Base-by-base conservation (phyloP, 1,140 invertebrate species). In the Drosophila nebulosa region DNA sequence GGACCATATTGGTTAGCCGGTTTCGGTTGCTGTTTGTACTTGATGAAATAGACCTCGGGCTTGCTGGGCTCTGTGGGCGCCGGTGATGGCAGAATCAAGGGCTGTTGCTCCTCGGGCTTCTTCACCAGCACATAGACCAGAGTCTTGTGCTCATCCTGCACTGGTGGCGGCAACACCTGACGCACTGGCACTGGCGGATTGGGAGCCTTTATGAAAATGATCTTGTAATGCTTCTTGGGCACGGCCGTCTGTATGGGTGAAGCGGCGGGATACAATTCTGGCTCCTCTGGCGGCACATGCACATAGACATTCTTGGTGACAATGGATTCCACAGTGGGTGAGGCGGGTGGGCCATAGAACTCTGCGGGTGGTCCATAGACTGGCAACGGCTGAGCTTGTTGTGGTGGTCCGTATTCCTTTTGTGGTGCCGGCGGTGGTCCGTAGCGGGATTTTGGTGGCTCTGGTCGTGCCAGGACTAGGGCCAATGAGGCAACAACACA, bases 201-300 rank as follows among this genome's bases (percentile, higher is more conserved):
- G 32, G 96, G 96, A 26, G 96, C 95, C 93, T 96, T 96, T 90
- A 97, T 96, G 94, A 96, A 96, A 88, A 97, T 96, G 81, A 97
- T 97, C 91, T 96, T 96, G 92, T 96, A 96, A 92, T 97, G 95
- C 79, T 96, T 96, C 91, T 96, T 95, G 70, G 95, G 93, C 24
- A 88, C 78, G 3, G 89, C 78, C 4, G 85, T 90, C 39, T 90
- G 81, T 21, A 91, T 89, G 50, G 89, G 85, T n/a, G 79, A 57
- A 0, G 88, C 55, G 1, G 78, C 70, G 0, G 81, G 76, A 59
- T 83, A 89, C 14, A 72, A 42, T 27, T 94, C 93, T 0, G 94
- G 94, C 80, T 96, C 95, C 79, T 94, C 94, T 10, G 95, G 95
- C 57, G 95, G 95, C 46, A 96, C 95, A 84, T 96, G 95, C 1